Evolutionary conservation across 2,888 invertebrate species (phyloP).

Genomic region (Microctonus aethiopoides): DNA sequence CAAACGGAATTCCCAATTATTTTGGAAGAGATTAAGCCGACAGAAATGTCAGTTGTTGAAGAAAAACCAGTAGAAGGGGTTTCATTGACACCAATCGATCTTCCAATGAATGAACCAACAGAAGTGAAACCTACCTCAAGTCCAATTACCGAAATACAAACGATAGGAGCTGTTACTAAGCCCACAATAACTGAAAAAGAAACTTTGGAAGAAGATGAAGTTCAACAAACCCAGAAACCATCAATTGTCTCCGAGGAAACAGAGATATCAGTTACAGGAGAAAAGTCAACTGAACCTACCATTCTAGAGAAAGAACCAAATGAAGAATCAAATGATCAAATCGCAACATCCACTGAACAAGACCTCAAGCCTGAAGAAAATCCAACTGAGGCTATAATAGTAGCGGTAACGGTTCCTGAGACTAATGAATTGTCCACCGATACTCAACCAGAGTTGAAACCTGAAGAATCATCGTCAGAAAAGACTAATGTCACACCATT

Average conservation of each 20-base stretch:
- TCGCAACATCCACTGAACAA: not conserved
- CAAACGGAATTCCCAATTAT: not conserved
- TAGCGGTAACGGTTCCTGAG: not conserved
- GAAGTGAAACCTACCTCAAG: not conserved
- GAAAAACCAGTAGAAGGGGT: constrained; percentile 25
- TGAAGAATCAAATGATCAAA: not conserved
- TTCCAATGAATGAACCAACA: not conserved
- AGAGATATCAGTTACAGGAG: constrained; percentile 18
- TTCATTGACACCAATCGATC: too few species aligned
- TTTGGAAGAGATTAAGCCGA: constrained; percentile 10
- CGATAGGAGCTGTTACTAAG: not conserved
- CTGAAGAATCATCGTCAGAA: not conserved
- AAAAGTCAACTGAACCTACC: constrained; percentile 9
- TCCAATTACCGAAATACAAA: not conserved
- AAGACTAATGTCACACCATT: too few species aligned
- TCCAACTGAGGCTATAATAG: not conserved
- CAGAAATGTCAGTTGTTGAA: constrained; percentile 18
- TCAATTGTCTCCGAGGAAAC: constrained; percentile 32
- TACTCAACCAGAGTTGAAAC: not conserved
- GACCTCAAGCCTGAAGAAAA: not conserved
- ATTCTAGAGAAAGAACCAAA: constrained; percentile 1
- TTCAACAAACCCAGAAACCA: constrained; percentile 15
- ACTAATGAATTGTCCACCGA: not conserved
- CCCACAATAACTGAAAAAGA: not conserved
- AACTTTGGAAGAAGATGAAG: not conserved